These are phyloP conservation scores for Fundulus diaphanus DNA, from an alignment of 2,797 vertebrate species.

Conservation along the genomic window DNA sequence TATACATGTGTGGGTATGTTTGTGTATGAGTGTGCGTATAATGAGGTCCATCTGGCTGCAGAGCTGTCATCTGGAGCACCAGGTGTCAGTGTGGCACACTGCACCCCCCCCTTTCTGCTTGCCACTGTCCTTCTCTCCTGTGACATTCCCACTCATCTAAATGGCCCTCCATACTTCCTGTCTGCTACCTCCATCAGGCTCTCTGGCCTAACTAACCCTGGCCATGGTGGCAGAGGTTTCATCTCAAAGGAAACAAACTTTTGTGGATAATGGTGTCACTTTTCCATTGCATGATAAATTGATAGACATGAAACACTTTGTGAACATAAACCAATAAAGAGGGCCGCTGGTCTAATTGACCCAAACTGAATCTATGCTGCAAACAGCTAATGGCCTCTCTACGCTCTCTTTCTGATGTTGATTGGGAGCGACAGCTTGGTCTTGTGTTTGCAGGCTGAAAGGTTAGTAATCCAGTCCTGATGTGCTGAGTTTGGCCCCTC, in stretches of 20 bases:
- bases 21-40: slow-evolving; percentile 62
- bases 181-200: slow-evolving; percentile 55
- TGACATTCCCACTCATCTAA: slow-evolving; percentile 66
- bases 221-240: slow-evolving; percentile 62
- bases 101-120: slow-evolving; percentile 30
- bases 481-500: slow-evolving; percentile 42
- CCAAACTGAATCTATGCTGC: slow-evolving; percentile 57
- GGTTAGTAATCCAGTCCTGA: slow-evolving; percentile 37
- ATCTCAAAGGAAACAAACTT: slow-evolving; percentile 67
- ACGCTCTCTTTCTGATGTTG: slow-evolving; percentile 56
- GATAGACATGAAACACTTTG: slow-evolving; percentile 44
- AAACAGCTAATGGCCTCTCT: slow-evolving; percentile 60
- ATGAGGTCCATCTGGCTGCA: slow-evolving; percentile 80
- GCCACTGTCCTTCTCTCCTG: slow-evolving; percentile 60
- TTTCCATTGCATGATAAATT: slow-evolving; percentile 61
- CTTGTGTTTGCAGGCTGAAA: slow-evolving; percentile 58
- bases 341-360: slow-evolving; percentile 61
- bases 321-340: slow-evolving; percentile 41
- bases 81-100: slow-evolving; percentile 79
- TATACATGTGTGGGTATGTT: slow-evolving; percentile 35
- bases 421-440: slow-evolving; percentile 63
- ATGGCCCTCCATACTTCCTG: slow-evolving; percentile 72
- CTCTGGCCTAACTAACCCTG: slow-evolving; percentile 55
- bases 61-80: slow-evolving; percentile 84
- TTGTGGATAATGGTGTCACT: slow-evolving; percentile 62